Evolutionary conservation across 2,113 vertebrate genomes (phyloP).

Genomic region (Cottus gobio): DNA sequence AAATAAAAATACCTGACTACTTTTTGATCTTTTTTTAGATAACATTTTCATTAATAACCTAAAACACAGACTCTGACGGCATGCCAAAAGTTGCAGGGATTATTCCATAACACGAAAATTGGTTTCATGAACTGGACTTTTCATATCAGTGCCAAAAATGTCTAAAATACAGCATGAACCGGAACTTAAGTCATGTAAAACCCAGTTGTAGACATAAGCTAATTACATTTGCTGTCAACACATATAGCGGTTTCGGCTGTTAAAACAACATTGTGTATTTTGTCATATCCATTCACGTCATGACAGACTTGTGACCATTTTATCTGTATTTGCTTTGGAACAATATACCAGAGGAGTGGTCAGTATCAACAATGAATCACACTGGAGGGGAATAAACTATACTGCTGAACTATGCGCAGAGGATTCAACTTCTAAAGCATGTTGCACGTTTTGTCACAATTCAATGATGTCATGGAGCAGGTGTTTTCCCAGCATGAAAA

Average conservation of each 20-base stretch:
- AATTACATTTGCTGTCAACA: background rate
- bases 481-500: background rate
- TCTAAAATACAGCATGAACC: background rate
- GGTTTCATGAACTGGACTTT: background rate
- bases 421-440: background rate
- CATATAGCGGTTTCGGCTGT: background rate
- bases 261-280: slow-evolving; percentile 13
- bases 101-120: background rate
- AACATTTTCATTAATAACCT: background rate
- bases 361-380: slow-evolving; percentile 21
- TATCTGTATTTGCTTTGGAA: slow-evolving; percentile 30
- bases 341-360: slow-evolving; percentile 32
- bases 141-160: background rate
- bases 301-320: background rate
- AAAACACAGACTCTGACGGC: background rate
- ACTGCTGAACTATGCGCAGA: background rate
- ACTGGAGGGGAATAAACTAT: background rate
- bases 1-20: background rate
- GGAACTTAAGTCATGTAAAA: background rate
- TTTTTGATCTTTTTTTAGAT: background rate
- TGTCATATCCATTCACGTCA: background rate
- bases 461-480: background rate
- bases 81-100: background rate
- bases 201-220: background rate
- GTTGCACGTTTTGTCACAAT: background rate